Conservation (phyloP, 37 sponge, comb jelly and placozoan species). For the Amphimedon queenslandica region DNA sequence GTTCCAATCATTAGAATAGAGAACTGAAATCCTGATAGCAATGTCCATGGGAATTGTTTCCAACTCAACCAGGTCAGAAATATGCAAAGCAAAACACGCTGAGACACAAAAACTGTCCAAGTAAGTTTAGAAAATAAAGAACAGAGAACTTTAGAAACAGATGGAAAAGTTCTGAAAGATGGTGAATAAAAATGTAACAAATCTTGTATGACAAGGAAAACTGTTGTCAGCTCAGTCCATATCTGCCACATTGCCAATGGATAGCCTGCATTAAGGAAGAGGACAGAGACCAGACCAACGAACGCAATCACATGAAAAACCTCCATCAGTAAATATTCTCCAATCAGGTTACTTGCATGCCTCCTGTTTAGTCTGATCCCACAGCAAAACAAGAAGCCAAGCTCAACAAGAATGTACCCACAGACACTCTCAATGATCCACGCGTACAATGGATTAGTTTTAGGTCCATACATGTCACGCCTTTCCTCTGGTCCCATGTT, state of each 20-base stretch:
- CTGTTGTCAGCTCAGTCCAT: slow-evolving; percentile 31
- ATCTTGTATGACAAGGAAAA: slow-evolving; percentile 12
- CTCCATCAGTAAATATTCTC: not conserved
- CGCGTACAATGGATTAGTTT: not conserved
- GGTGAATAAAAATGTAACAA: not conserved
- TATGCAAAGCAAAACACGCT: slow-evolving; percentile 10
- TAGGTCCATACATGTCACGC: not conserved
- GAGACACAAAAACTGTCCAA: slow-evolving; percentile 13
- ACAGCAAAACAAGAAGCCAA: not conserved
- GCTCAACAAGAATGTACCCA: slow-evolving; percentile 25
- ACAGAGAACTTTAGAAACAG: not conserved
- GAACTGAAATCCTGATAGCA: slow-evolving; percentile 4
- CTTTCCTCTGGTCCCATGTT: too few species aligned
- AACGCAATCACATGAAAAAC: slow-evolving; percentile 16
- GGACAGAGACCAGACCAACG: slow-evolving; percentile 16
- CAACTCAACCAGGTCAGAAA: slow-evolving; percentile 14
- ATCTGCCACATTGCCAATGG: slow-evolving; percentile 32
- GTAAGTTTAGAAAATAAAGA: not conserved
- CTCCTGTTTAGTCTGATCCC: not conserved
- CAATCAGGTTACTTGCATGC: not conserved
- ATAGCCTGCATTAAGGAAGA: slow-evolving; percentile 18
- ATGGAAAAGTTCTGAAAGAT: not conserved
- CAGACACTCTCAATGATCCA: slow-evolving; percentile 33
- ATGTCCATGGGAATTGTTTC: slow-evolving; percentile 1
- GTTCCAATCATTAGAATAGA: slow-evolving; percentile 7